Conservation (phyloP, 2,888 invertebrate genomes). For the Phalera bucephala region DNA sequence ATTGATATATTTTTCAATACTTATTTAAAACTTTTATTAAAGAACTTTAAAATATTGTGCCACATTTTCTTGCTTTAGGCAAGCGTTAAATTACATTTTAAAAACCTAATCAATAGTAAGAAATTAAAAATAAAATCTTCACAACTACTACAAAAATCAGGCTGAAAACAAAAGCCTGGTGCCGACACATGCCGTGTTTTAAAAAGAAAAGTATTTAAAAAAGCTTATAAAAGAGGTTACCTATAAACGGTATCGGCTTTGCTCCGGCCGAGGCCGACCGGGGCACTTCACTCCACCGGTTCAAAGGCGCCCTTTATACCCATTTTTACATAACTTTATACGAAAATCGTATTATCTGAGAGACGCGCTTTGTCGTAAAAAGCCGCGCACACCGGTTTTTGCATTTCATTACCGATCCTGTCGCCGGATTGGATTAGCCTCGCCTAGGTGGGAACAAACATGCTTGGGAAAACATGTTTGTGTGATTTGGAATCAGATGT, state of each 20-base stretch:
- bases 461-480: neutral
- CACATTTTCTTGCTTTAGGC: no score
- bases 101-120: no score
- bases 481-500: neutral
- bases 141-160: no score
- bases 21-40: no score
- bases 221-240: conserved; percentile 23
- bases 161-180: conserved; percentile 1
- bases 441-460: conserved; percentile 7
- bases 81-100: no score
- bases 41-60: no score
- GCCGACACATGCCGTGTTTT: conserved; percentile 10
- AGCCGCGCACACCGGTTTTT: conserved; percentile 27
- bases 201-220: conserved; percentile 26
- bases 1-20: no score
- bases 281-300: conserved; percentile 25
- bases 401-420: conserved; percentile 34
- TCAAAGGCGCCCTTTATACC: conserved; percentile 40
- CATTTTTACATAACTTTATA: conserved; percentile 58
- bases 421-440: conserved; percentile 20
- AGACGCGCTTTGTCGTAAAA: conserved; percentile 30
- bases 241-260: conserved; percentile 34
- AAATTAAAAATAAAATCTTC: no score
- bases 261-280: conserved; percentile 13
- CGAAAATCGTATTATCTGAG: conserved; percentile 53